phyloP scores from a whole-genome alignment of 2,797 vertebrate species.

The Margarornis squamiger region DNA sequence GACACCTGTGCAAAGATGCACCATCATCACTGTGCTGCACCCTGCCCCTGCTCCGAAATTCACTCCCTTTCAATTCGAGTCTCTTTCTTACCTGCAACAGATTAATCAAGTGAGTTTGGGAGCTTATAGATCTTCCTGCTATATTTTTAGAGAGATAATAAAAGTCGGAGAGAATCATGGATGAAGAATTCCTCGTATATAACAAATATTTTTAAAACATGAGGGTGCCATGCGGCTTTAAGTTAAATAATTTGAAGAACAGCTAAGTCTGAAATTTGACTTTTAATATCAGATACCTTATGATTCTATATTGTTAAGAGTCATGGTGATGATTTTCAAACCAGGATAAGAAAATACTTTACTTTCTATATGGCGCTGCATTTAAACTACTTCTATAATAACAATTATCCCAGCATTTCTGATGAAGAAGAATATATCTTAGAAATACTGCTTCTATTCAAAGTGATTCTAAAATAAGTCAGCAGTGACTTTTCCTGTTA shows the following conservation, averaged over 20 bases:
- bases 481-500: not conserved
- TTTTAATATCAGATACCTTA: not conserved
- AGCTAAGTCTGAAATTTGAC: not conserved
- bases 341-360: not conserved
- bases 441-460: not conserved
- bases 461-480: not conserved
- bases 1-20: not conserved
- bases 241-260: not conserved
- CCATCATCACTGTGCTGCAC: not conserved
- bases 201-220: not conserved
- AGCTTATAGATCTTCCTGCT: not conserved
- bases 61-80: not conserved
- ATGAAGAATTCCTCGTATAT: not conserved
- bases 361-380: not conserved
- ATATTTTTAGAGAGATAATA: not conserved
- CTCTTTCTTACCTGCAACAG: not conserved
- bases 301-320: not conserved
- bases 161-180: not conserved
- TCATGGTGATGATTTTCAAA: not conserved
- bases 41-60: accelerated
- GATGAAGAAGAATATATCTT: not conserved
- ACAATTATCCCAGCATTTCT: not conserved
- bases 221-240: not conserved
- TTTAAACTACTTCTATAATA: not conserved
- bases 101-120: not conserved